Conservation (phyloP, 1,140 invertebrate genomes). For the Mylabris phalerata region DNA sequence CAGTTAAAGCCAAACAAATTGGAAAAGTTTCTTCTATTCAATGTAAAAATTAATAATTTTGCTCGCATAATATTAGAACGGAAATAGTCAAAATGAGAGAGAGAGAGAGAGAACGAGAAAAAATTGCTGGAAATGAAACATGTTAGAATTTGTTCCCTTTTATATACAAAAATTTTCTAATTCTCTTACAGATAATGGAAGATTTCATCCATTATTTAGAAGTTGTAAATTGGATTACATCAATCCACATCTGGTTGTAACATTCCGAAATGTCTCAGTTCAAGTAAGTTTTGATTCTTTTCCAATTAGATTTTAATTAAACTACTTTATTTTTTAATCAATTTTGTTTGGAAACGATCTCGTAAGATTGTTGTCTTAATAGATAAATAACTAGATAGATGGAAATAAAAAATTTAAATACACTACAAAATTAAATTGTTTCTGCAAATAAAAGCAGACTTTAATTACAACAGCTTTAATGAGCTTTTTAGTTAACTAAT, state of each 20-base stretch:
- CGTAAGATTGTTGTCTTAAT: no score
- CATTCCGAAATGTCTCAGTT: conserved; percentile 49
- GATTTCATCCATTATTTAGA: conserved; percentile 54
- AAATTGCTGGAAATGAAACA: no score
- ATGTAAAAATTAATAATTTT: no score
- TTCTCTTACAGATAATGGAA: conserved; percentile 38
- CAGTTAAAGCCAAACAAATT: no score
- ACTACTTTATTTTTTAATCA: not conserved
- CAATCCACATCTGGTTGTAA: conserved; percentile 47
- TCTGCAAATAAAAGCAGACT: not conserved
- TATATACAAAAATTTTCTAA: not conserved
- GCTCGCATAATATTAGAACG: no score
- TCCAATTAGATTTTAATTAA: not conserved
- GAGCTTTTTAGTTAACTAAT: conserved; percentile 1
- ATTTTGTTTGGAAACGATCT: not conserved
- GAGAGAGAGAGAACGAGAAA: no score
- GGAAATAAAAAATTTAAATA: no score
- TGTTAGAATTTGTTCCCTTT: no score
- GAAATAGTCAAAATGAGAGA: no score
- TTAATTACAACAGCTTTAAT: not conserved
- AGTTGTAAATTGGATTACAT: conserved; percentile 52
- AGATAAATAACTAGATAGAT: no score
- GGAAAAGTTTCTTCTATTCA: no score
- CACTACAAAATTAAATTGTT: not conserved
- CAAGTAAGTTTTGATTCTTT: conserved; percentile 32